A percentile compares a stretch with the other conserved stretches of the same genome.
Conservation (phyloP, 2,113 vertebrate species). For the Oryzias woworae region DNA sequence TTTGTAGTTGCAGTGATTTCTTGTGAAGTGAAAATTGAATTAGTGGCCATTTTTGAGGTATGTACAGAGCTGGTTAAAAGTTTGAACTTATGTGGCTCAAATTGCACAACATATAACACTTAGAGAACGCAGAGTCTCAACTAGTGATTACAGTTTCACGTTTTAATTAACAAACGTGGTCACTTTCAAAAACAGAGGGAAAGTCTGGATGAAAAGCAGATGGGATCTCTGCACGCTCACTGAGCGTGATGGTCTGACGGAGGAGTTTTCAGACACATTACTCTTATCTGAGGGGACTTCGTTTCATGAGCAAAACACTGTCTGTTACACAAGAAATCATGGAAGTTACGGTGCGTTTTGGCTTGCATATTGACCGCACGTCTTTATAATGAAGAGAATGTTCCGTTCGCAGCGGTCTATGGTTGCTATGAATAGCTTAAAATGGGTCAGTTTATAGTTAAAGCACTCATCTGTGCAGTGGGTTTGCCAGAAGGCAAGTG, state of each 20-base stretch:
- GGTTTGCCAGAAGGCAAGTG: conserved; percentile 70
- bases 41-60: too few relatives aligned
- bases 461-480: conserved; percentile 73
- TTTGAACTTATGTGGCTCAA: too few relatives aligned
- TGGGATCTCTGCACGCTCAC: conserved; percentile 53
- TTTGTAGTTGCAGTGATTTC: neutral
- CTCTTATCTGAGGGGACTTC: conserved; percentile 25
- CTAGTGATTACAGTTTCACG: conserved; percentile 1
- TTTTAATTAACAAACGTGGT: conserved; percentile 39
- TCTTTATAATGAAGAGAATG: conserved; percentile 48
- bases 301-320: conserved; percentile 40
- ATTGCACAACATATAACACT: neutral
- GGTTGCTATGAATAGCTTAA: conserved; percentile 75
- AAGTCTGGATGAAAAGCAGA: conserved; percentile 61
- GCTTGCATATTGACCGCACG: conserved; percentile 23
- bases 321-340: conserved; percentile 32
- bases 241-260: conserved; percentile 26
- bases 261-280: conserved; percentile 18
- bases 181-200: conserved; percentile 41
- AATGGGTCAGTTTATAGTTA: conserved; percentile 77
- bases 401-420: conserved; percentile 43
- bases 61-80: too few relatives aligned
- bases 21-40: too few relatives aligned
- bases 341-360: conserved; percentile 9
- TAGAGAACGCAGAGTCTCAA: neutral